These are phyloP conservation scores for Tetramorium simillimum DNA, from an alignment of 1,140 invertebrate species.

Conservation along the genomic window DNA sequence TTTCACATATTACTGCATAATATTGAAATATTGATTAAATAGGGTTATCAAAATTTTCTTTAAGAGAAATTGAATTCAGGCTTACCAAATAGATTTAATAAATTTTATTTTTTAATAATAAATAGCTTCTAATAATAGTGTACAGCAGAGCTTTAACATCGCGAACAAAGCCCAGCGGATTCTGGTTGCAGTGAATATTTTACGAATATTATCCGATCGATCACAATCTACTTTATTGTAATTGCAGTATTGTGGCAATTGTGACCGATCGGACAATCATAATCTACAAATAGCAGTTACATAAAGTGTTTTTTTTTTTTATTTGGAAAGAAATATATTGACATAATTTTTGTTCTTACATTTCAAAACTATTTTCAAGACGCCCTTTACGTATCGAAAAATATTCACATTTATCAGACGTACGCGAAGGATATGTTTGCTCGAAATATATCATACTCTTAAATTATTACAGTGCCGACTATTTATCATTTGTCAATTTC, in stretches of 20 bases:
- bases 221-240: slow-evolving; percentile 24
- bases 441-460: slow-evolving; percentile 1
- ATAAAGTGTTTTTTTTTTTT: background rate
- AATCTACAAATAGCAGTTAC: background rate
- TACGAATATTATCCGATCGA: slow-evolving; percentile 22
- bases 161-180: background rate
- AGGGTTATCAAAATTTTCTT: background rate
- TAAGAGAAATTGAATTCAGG: background rate
- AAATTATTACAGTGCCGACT: background rate
- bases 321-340: background rate
- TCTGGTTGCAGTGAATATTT: slow-evolving; percentile 19
- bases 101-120: slow-evolving; percentile 14
- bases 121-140: background rate
- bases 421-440: background rate
- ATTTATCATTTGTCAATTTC: background rate
- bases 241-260: background rate
- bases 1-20: background rate
- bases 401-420: background rate
- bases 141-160: background rate
- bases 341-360: background rate
- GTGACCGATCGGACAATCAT: background rate
- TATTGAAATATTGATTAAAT: background rate
- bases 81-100: background rate
- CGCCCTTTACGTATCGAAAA: background rate
- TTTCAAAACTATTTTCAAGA: background rate